Base-by-base conservation (phyloP, 2,113 vertebrate genomes). In the Hassar affinis region DNA sequence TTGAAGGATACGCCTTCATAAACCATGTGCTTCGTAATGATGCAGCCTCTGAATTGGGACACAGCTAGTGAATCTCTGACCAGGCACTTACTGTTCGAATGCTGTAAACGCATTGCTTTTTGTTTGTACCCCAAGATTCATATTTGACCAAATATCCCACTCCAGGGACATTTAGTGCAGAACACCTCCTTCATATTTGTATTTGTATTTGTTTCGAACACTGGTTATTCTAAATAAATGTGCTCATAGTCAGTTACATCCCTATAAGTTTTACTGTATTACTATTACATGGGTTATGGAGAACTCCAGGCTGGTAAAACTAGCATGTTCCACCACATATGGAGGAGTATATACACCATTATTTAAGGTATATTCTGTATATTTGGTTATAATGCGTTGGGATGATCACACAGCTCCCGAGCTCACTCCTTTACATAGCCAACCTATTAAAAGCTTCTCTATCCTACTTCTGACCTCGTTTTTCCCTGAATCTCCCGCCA, bases 401-500 rank as follows among this genome's bases (percentile, higher is more conserved):
- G 6, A 14, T 62, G 12, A 62, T n/a, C 10, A n/a, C n/a, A 54
- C 35, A 59, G 33, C 79, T 54, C 49, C 47, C 27, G 47, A 38
- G 52, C 68, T 68, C 45, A 81, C 25, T 17, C 18, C 51, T 47
- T n/a, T 54, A 33, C 11, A 20, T 45, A 38, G 27, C 35, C 61
- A n/a, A 64, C 33, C 85, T 82, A 82, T 84, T 79, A 87, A 64
- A 72, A 78, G 56, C 57, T 64, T 35, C 25, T 61, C 75, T 66
- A 62, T 79, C 61, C 64, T 77, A 72, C 71, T 74, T 47, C 52
- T 87, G 86, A 87, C 86, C 86, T 85, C 79, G n/a, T 82, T 84
- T 84, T 82, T 30, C 75, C 42, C 3, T 54, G 18, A 69, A 69
- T 10, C 27, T 15, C 49, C 52, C 30, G 61, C 47, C 72, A 81